These are phyloP conservation scores for Nephrotoma appendiculata DNA, from an alignment of 2,888 invertebrate genomes.

Conservation along the genomic window DNA sequence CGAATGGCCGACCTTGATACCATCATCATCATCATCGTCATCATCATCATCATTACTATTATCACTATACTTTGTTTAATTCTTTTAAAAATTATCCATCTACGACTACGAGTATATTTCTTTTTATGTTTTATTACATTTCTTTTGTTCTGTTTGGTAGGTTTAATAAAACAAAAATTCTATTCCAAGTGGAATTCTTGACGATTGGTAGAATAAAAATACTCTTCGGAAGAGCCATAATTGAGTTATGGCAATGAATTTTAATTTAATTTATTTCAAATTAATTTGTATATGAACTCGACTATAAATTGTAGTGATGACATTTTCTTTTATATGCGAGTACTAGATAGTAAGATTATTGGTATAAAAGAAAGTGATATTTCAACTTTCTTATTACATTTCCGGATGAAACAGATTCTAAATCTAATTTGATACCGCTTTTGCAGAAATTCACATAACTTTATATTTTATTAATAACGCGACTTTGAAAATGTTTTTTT, in stretches of 20 bases:
- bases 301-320: neutral
- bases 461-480: neutral
- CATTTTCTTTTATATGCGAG: neutral
- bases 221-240: neutral
- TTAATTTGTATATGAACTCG: too few relatives aligned
- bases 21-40: conserved; percentile 4
- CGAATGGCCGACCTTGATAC: conserved; percentile 4
- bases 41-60: conserved; percentile 2
- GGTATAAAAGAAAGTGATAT: neutral
- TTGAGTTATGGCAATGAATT: neutral
- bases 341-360: neutral
- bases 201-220: neutral
- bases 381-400: neutral
- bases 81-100: neutral
- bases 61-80: neutral
- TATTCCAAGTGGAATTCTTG: neutral
- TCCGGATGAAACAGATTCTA: neutral
- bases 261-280: neutral
- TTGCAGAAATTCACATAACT: neutral
- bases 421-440: neutral
- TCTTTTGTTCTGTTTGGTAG: neutral
- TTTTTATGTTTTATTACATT: neutral
- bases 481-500: neutral
- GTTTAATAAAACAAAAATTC: neutral
- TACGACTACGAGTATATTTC: neutral